Evolutionary conservation across 1,140 invertebrate genomes (phyloP), one percentile per base, ranked within the genome.

Genomic region (Scaptodrosophila lebanonensis): DNA sequence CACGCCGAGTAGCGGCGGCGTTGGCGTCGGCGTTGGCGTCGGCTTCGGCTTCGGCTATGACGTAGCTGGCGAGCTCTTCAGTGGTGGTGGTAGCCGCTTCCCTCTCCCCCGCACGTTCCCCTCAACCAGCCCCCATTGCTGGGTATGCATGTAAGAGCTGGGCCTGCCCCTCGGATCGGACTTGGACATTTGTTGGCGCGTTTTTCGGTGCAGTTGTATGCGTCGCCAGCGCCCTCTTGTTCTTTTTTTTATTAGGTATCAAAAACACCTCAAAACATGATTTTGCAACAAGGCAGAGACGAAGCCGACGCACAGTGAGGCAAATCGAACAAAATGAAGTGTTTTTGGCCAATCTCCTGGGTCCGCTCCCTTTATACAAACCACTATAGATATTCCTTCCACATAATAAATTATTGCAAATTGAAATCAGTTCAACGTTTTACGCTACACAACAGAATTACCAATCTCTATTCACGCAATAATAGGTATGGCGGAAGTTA

Each of bases 191-290:
- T 69, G 60, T 44, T 79, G 75, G 73, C 69, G 63, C 63, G 66
- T 49, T 58, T n/a, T 62, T 70, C 52, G 25, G 32, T 75, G 75
- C 65, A 66, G 35, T 70, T 57, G 47, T 33, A 29, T 16, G 27
- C 49, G 32, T 16, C 49, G 39, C 39, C 62, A 20, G 27, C 11
- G 40, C 32, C 43, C 73, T 64, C 75, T 79, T 79, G 73, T 79
- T 79, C 75, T n/a, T n/a, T n/a, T 79, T 82, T 79, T 82, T 82
- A 82, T 82, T 82, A 82, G 75, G 75, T 82, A 82, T 82, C 75
- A 82, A 82, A 82, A 82, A 82, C 76, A 82, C 75, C 75, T 82
- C 70, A 75, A 82, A 82, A 82, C 75, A 82, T 82, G 76, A 82
- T 82, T 82, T 82, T 75, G 75, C 75, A 82, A 82, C 75, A 62